Conservation (phyloP, 2,888 invertebrate genomes). For the Callimorpha dominula region DNA sequence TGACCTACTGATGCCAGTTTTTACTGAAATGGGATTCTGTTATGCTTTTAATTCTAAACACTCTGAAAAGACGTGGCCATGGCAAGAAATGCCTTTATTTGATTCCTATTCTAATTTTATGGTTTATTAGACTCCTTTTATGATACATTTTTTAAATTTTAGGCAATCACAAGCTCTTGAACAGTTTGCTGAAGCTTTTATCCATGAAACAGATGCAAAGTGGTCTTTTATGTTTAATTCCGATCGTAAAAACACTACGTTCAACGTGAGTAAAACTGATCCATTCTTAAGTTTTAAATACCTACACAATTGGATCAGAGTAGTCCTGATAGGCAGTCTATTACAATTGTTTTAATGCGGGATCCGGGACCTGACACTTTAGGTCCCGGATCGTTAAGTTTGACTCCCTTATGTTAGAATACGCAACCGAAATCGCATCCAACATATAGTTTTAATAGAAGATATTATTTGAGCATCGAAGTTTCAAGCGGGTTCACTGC, state of each 20-base stretch:
- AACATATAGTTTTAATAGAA: too few species aligned
- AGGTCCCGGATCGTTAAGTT: too few species aligned
- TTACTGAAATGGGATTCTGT: conserved; percentile 92
- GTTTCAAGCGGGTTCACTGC: too few species aligned
- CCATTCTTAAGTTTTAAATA: neutral
- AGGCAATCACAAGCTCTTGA: conserved; percentile 80
- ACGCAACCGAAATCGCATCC: too few species aligned
- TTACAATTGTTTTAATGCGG: too few species aligned
- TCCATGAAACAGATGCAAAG: conserved; percentile 89
- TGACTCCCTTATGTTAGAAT: too few species aligned
- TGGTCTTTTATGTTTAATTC: conserved; percentile 88
- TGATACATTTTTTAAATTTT: conserved; percentile 29
- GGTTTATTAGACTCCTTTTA: neutral
- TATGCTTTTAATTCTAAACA: conserved; percentile 90
- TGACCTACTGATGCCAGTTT: conserved; percentile 88
- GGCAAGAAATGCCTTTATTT: conserved; percentile 64
- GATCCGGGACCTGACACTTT: too few species aligned
- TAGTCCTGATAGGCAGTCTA: too few species aligned
- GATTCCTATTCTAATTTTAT: neutral
- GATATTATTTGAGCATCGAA: too few species aligned
- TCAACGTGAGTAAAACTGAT: conserved; percentile 71
- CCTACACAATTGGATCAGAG: too few species aligned
- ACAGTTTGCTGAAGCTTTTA: conserved; percentile 82
- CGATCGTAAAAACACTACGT: conserved; percentile 76
- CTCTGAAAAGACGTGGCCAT: conserved; percentile 85